Conservation (phyloP, 1,140 invertebrate species). For the Mycetomoellerius zeteki region DNA sequence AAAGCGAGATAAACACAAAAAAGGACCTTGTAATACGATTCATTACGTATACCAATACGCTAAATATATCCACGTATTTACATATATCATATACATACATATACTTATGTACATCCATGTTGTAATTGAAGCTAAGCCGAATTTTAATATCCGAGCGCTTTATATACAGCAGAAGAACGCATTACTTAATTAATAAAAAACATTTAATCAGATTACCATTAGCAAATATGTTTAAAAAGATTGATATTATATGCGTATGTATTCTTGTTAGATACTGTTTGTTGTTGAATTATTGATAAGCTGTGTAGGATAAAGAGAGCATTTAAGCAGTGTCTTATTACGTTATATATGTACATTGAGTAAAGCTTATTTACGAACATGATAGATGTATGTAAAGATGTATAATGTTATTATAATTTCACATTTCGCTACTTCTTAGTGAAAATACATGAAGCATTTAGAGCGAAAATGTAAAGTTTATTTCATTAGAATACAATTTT, state of each 20-base stretch:
- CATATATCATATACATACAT: background rate
- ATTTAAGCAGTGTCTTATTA: conserved; percentile 13
- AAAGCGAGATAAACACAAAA: conserved; percentile 15
- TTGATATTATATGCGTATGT: conserved; percentile 51
- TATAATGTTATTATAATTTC: conserved; percentile 28
- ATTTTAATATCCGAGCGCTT: conserved; percentile 8
- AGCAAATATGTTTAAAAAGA: conserved; percentile 19
- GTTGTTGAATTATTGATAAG: conserved; percentile 61
- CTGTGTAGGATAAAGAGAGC: conserved; percentile 29
- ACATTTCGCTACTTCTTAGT: background rate
- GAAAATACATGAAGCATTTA: background rate
- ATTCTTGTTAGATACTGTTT: conserved; percentile 54
- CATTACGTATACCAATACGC: conserved; percentile 4
- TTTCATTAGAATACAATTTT: background rate
- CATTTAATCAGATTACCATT: conserved; percentile 37
- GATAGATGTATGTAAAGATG: conserved; percentile 24
- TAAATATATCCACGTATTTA: conserved; percentile 14
- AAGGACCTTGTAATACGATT: conserved; percentile 18
- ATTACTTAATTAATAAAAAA: conserved; percentile 35
- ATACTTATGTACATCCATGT: background rate
- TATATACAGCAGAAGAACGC: background rate
- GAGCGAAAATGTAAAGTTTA: background rate
- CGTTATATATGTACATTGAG: conserved; percentile 19
- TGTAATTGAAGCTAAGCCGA: conserved; percentile 22
- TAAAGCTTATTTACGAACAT: conserved; percentile 29